phyloP scores from a whole-genome alignment of 2,888 invertebrate genomes.

The Xestia xanthographa region DNA sequence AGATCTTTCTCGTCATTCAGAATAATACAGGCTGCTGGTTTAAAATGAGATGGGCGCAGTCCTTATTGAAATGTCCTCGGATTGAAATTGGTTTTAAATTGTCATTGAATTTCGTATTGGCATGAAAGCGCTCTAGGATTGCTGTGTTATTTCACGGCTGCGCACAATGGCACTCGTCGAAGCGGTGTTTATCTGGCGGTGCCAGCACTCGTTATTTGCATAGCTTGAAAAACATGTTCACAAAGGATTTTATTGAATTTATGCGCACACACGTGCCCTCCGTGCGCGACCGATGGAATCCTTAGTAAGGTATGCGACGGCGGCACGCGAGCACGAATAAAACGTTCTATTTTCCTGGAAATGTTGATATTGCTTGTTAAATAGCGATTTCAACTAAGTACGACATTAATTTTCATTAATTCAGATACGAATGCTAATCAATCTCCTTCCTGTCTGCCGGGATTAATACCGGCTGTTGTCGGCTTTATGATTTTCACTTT shows the following conservation, averaged over 20 bases:
- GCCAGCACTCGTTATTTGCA: slow-evolving; percentile 74
- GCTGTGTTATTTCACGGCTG: slow-evolving; percentile 60
- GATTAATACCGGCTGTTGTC: slow-evolving; percentile 28
- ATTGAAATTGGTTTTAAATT: slow-evolving; percentile 72
- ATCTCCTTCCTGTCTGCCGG: slow-evolving; percentile 4
- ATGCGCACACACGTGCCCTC: slow-evolving; percentile 82
- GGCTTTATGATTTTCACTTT: slow-evolving; percentile 23
- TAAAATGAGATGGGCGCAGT: slow-evolving; percentile 51
- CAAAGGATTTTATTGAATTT: slow-evolving; percentile 81
- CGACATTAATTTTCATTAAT: slow-evolving; percentile 20
- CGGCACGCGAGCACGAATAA: slow-evolving; percentile 60
- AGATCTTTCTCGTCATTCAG: slow-evolving; percentile 48
- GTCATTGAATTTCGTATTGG: slow-evolving; percentile 63
- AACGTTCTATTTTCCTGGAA: slow-evolving; percentile 55
- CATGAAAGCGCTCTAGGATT: slow-evolving; percentile 52
- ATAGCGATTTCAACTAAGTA: slow-evolving; percentile 4
- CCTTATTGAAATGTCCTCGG: slow-evolving; percentile 66
- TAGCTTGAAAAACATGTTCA: slow-evolving; percentile 75
- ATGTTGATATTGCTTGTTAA: slow-evolving; percentile 23
- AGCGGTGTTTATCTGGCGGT: slow-evolving; percentile 70
- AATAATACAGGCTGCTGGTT: slow-evolving; percentile 53
- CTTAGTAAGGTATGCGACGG: slow-evolving; percentile 65
- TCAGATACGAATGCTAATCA: slow-evolving; percentile 26
- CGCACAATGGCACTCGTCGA: slow-evolving; percentile 51
- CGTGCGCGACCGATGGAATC: slow-evolving; percentile 73